A percentile compares a stretch with the other conserved stretches of the same genome.
Evolutionary conservation across 2,797 vertebrate species (phyloP).

Genomic region (Moxostoma hubbsi): DNA sequence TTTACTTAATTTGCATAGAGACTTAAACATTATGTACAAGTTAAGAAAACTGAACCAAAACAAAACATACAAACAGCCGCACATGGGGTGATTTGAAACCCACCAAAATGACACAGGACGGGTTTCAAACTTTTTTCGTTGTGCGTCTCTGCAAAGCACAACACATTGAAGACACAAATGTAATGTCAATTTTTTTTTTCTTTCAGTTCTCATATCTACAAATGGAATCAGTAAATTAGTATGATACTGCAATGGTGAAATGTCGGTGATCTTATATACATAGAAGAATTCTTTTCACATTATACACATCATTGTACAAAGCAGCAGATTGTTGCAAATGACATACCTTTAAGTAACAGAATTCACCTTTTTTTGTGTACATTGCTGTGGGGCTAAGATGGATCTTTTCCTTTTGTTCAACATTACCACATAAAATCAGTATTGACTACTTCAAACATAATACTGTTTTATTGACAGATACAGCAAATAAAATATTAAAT

Average conservation of each 20-base stretch:
- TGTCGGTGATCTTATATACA: constrained; percentile 89
- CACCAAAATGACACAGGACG: constrained; percentile 70
- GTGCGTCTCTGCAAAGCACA: constrained; percentile 82
- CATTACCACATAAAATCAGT: constrained; percentile 84
- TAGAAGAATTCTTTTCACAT: constrained; percentile 93
- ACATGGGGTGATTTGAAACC: constrained; percentile 75
- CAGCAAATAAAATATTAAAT: constrained; percentile 94
- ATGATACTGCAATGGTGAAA: constrained; percentile 83
- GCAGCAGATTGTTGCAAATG: constrained; percentile 92
- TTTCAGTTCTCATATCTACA: constrained; percentile 87
- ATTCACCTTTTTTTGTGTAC: constrained; percentile 75
- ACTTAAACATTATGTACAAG: constrained; percentile 83
- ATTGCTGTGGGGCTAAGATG: constrained; percentile 79
- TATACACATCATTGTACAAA: constrained; percentile 97
- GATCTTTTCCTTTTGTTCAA: constrained; percentile 76
- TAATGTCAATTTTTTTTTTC: constrained; percentile 70
- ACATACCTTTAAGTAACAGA: constrained; percentile 88
- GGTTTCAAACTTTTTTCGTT: constrained; percentile 78
- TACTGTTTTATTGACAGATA: constrained; percentile 93
- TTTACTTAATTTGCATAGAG: constrained; percentile 92
- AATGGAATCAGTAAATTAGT: constrained; percentile 88
- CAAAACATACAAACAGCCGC: constrained; percentile 69
- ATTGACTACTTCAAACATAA: constrained; percentile 89
- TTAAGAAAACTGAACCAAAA: constrained; percentile 68
- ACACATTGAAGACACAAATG: constrained; percentile 83